phyloP scores from a whole-genome alignment of 2,797 vertebrate genomes.

The Megaceryle alcyon region DNA sequence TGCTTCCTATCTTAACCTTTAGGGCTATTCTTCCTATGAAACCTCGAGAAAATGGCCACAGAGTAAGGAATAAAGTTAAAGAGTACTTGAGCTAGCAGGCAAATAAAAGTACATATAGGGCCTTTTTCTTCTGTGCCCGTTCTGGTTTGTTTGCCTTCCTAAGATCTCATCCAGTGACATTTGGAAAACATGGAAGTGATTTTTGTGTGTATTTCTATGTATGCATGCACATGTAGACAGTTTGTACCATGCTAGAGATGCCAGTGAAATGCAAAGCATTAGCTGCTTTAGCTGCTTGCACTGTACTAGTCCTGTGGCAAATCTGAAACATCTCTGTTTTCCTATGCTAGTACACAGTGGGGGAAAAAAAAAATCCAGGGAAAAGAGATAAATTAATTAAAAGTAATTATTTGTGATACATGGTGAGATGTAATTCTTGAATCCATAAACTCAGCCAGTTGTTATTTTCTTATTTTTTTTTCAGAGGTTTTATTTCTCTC shows the following conservation, averaged over 20 bases:
- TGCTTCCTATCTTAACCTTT: neutral
- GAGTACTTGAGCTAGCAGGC: neutral
- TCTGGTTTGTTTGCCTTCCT: neutral
- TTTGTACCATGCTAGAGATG: neutral
- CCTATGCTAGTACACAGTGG: neutral
- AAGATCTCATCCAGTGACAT: neutral
- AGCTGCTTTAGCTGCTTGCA: neutral
- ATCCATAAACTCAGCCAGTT: neutral
- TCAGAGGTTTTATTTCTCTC: neutral
- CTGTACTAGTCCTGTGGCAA: neutral
- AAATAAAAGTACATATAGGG: neutral
- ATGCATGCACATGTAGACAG: neutral
- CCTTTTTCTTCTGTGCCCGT: neutral
- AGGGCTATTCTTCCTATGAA: neutral
- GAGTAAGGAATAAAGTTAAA: neutral
- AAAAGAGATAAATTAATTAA: neutral
- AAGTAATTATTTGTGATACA: neutral
- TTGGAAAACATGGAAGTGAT: neutral
- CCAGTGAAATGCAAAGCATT: neutral
- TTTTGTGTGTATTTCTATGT: neutral
- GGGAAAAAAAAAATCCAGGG: neutral
- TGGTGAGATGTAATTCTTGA: neutral
- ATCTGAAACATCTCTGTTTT: neutral
- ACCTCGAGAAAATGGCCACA: neutral
- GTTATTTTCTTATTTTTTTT: neutral